Conservation (phyloP, 2,888 invertebrate species). For the Baccha elongata region DNA sequence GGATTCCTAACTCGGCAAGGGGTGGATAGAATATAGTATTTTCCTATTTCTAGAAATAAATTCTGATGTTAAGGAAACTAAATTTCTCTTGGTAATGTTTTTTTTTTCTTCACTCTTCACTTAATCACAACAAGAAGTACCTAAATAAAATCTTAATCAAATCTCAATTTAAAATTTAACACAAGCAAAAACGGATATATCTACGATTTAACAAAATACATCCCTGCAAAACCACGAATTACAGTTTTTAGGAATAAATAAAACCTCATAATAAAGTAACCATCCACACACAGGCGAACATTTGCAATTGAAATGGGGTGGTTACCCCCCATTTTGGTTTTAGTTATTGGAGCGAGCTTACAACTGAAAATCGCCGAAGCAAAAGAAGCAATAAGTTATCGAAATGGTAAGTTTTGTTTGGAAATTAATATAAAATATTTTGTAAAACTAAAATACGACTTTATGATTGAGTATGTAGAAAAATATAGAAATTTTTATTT, state of each 20-base stretch:
- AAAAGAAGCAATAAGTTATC: constrained; percentile 64
- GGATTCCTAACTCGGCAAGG: constrained; percentile 40
- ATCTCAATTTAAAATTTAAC: constrained; percentile 9
- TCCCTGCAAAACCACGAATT: constrained; percentile 15
- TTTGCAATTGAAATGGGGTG: constrained; percentile 76
- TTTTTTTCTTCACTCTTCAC: constrained; percentile 19
- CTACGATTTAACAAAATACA: not conserved
- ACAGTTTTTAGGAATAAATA: constrained; percentile 10
- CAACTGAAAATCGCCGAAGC: constrained; percentile 48
- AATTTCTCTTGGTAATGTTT: constrained; percentile 11
- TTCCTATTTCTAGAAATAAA: not conserved
- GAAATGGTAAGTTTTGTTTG: constrained; percentile 59
- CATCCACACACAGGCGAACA: constrained; percentile 41
- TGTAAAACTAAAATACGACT: no score
- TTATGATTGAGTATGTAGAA: no score
- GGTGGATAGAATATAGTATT: constrained; percentile 39
- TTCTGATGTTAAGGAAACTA: not conserved
- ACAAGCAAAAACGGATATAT: constrained; percentile 29
- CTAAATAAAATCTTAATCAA: constrained; percentile 13
- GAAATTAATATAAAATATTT: not conserved
- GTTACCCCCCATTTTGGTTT: constrained; percentile 76
- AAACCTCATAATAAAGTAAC: constrained; percentile 22
- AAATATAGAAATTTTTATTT: no score
- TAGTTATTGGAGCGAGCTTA: constrained; percentile 66
- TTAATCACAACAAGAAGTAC: constrained; percentile 35